Evolutionary conservation across 2,797 vertebrate genomes (phyloP).

Genomic region (Picus viridis): DNA sequence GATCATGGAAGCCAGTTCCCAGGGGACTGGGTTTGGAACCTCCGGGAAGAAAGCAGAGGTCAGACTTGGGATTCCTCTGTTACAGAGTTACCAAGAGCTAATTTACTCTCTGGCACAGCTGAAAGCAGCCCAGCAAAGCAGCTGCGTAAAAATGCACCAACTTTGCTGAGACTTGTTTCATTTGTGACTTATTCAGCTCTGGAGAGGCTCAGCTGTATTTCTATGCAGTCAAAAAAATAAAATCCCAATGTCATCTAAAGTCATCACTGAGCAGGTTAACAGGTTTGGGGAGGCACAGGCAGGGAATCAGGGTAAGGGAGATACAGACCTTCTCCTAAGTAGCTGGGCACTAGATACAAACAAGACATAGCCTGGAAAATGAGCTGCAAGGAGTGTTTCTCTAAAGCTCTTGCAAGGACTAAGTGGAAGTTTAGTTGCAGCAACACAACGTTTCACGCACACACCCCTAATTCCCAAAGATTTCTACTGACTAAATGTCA

Average conservation of each 20-base stretch:
- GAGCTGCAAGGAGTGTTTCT: neutral
- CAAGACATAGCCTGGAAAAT: neutral
- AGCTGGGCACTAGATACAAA: neutral
- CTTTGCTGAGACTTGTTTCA: neutral
- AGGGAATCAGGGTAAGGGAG: neutral
- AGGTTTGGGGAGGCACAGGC: neutral
- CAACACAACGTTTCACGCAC: neutral
- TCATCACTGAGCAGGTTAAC: neutral
- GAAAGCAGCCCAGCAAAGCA: constrained; percentile 15
- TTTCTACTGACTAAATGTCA: neutral
- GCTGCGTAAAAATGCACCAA: neutral
- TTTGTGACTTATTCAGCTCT: neutral
- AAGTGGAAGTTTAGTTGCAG: neutral
- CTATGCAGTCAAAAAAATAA: neutral
- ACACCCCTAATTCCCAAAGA: neutral
- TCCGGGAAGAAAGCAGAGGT: constrained; percentile 6
- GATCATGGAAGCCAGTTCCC: neutral
- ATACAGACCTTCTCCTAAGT: neutral
- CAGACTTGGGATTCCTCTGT: neutral
- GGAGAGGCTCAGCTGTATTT: constrained; percentile 1
- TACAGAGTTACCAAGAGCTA: neutral
- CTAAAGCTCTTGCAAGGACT: neutral
- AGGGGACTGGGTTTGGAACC: neutral
- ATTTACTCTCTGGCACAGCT: neutral
- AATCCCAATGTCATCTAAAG: neutral